Conservation (phyloP, 2,797 vertebrate species). For the Melopsittacus undulatus region DNA sequence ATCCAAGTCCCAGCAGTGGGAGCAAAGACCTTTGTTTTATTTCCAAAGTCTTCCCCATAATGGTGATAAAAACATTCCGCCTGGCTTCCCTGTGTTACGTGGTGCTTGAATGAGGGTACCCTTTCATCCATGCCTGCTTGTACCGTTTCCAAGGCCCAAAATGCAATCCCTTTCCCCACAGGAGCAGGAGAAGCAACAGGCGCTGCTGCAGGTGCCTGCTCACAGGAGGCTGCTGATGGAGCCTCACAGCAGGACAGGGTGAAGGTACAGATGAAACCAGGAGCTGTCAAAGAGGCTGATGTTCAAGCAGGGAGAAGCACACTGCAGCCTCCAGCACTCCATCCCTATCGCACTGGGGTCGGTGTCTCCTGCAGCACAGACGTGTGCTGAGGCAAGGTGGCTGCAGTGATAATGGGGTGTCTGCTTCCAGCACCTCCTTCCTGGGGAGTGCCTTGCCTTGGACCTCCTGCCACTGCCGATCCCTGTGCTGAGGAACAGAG, state of each 20-base stretch:
- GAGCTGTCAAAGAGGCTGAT: not conserved
- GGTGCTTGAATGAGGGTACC: not conserved
- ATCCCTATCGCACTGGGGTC: not conserved
- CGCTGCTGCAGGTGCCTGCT: not conserved
- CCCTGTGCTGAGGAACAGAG: fast-evolving
- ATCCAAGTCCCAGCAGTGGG: not conserved
- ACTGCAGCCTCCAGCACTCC: not conserved
- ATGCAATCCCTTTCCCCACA: not conserved
- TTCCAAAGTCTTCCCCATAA: not conserved
- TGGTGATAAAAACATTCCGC: not conserved
- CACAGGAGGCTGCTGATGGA: fast-evolving
- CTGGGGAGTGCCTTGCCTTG: not conserved
- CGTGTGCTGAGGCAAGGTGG: not conserved
- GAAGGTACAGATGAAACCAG: not conserved
- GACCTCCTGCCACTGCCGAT: not conserved
- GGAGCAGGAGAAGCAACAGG: not conserved
- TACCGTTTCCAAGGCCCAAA: not conserved
- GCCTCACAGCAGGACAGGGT: not conserved
- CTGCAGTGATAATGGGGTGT: not conserved
- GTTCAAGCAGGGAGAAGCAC: not conserved
- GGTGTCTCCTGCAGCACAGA: not conserved
- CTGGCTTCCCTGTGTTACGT: not conserved
- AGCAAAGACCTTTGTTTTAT: not conserved
- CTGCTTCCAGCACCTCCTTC: not conserved
- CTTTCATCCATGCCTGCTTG: not conserved